Base-by-base conservation (phyloP, 2,797 vertebrate genomes). In the Lindbergichthys nudifrons region DNA sequence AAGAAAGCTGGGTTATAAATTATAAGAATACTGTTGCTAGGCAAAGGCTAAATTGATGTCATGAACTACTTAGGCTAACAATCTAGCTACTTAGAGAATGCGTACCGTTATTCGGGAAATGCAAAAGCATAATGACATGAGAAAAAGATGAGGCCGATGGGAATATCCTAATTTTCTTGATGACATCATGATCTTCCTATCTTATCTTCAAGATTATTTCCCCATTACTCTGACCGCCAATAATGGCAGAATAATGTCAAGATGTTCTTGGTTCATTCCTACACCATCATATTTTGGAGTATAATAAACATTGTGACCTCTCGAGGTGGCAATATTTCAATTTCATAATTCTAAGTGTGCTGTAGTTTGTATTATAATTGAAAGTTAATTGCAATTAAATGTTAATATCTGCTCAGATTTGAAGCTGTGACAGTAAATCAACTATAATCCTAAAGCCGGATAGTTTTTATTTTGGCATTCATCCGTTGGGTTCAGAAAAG, bases 401-500 rank as follows among this genome's bases (percentile, higher is more conserved):
- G 1, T 57, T 66, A 46, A 74, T 70, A 32, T 72, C 26, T 52
- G 23, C 57, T 67, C 26, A 62, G 56, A 59, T 52, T 79, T 88
- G 75, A 26, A 80, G 26, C 64, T 71, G 68, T 74, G 66, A 86
- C 62, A 54, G 46, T 86, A 82, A 82, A 87, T 87, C 71, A 83
- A 61, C 21, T 64, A 65, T 77, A 85, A 87, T 83, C 80, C 87
- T 90, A 85, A 93, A 92, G 46, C 70, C 80, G 75, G 90, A 76
- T 70, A 82, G 70, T 65, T 90, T 87, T 89, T 80, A 87, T 88
- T 36, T 86, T 86, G 81, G 83, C 76, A 36, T 82, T 80, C n/a
- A 43, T 75, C 61, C 39, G 46, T 69, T 82, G 83, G 71, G 79
- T 88, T 88, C 68, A 76, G 82, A 88, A 66, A 84, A 68, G 82